Base-by-base conservation (phyloP, 2,797 vertebrate species). In the Halcyon chelicuti region DNA sequence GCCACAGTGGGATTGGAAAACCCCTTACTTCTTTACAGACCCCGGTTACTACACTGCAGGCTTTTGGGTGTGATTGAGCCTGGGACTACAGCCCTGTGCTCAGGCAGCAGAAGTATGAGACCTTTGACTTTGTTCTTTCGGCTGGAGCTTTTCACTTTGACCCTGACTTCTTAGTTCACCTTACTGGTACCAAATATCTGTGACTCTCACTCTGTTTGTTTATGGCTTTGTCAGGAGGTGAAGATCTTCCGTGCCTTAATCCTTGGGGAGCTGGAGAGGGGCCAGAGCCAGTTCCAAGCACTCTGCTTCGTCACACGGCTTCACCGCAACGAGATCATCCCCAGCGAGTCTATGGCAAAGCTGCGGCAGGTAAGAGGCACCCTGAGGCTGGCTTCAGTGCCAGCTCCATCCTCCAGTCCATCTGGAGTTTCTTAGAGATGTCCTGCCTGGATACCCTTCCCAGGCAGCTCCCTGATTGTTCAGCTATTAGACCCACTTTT, bases 241-340 rank as follows among this genome's bases (percentile, higher is more conserved):
- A 99, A 99, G 98, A 99, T 99, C 96, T 99, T 99, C 98, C 98
- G 99, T 71, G 99, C 99, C 12, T 98, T 99, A 97, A 99, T 99
- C 97, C 98, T 99, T 9, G 99, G 99, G 70, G 99, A 99, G 97
- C 98, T 99, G 96, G 99, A 99, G 94, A 98, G 99, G 91, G 99
- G 99, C 39, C 99, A 99, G 98, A 99, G 98, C 97, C 99, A 99
- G 97, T 99, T 99, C 98, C 99, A 99, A 97, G 99, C 99, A 0
- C 98, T 99, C 51, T 99, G 99, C 96, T 99, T 99, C 72, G 85
- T 99, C 96, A 99, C 99, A 1, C 98, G 98, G 76, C 99, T 99
- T 66, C 98, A 97, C 94, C 99, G 97, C 98, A 99, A 99, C 96
- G 99, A 99, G 97, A 99, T 99, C 98, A 99, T 99, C 97, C 99